Evolutionary conservation across 1,140 invertebrate genomes (phyloP).

Genomic region (Phocides pigmalion): DNA sequence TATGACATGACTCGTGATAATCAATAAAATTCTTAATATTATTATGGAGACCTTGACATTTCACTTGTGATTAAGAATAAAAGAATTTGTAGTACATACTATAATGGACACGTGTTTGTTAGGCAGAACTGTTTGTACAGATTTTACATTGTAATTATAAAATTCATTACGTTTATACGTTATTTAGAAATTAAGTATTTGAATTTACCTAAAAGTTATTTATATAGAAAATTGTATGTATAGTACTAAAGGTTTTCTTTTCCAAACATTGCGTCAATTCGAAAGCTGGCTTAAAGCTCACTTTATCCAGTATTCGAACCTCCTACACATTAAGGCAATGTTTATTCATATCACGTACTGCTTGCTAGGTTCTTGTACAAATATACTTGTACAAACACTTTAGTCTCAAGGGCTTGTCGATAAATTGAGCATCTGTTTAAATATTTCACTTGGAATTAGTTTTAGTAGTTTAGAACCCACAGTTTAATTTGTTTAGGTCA

Average conservation of each 20-base stretch:
- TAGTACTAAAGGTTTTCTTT: background rate
- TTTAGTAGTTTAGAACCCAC: constrained; percentile 40
- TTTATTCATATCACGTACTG: constrained; percentile 53
- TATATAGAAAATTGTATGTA: too few species aligned
- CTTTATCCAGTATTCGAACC: constrained; percentile 15
- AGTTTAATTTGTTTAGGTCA: constrained; percentile 11
- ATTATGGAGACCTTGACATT: too few species aligned
- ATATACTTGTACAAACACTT: constrained; percentile 60
- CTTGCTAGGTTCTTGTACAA: constrained; percentile 50
- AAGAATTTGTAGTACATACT: too few species aligned
- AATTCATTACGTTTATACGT: too few species aligned
- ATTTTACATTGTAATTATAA: too few species aligned
- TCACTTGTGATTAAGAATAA: too few species aligned
- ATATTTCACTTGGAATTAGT: constrained; percentile 56
- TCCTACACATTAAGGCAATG: constrained; percentile 54
- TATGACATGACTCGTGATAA: too few species aligned
- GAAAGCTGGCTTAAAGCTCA: constrained; percentile 4
- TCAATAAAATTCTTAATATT: too few species aligned
- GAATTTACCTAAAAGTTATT: too few species aligned
- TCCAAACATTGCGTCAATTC: constrained; percentile 1
- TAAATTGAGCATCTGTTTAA: constrained; percentile 50
- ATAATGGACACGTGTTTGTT: too few species aligned
- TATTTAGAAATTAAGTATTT: too few species aligned
- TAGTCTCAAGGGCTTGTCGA: constrained; percentile 63
- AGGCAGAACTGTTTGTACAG: too few species aligned